Percentiles rank a stretch among this genome's conserved stretches.
These are phyloP conservation scores for Odontothrips loti DNA, from an alignment of 2,888 invertebrate genomes.

Conservation along the genomic window DNA sequence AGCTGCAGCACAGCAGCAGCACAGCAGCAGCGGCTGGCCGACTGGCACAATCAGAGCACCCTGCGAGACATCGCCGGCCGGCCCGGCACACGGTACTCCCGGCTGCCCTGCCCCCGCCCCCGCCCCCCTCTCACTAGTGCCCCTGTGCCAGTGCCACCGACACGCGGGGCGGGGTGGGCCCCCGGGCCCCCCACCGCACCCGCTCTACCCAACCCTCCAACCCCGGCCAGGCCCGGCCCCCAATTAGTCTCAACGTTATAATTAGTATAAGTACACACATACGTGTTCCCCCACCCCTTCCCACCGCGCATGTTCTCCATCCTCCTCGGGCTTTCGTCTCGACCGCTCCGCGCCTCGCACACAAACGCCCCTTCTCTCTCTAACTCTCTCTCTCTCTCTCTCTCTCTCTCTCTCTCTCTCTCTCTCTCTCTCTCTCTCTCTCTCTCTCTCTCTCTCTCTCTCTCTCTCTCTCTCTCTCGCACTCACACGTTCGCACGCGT, in stretches of 20 bases:
- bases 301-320: background rate
- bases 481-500: background rate
- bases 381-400: too few relatives aligned
- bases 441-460: too few relatives aligned
- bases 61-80: background rate
- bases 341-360: background rate
- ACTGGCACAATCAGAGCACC: background rate
- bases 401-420: background rate
- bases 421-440: background rate
- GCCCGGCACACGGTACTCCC: background rate
- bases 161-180: background rate
- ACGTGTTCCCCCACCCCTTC: background rate
- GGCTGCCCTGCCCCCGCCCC: background rate
- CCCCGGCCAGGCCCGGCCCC: background rate
- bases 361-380: too few relatives aligned
- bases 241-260: conserved; percentile 26
- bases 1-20: background rate
- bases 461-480: background rate
- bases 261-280: conserved; percentile 27
- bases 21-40: background rate
- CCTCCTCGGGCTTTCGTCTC: background rate
- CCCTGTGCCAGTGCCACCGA: too few relatives aligned
- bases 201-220: background rate
- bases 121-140: background rate
- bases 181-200: background rate